Base-by-base conservation (phyloP, 2,113 vertebrate species). In the Monopterus albus region DNA sequence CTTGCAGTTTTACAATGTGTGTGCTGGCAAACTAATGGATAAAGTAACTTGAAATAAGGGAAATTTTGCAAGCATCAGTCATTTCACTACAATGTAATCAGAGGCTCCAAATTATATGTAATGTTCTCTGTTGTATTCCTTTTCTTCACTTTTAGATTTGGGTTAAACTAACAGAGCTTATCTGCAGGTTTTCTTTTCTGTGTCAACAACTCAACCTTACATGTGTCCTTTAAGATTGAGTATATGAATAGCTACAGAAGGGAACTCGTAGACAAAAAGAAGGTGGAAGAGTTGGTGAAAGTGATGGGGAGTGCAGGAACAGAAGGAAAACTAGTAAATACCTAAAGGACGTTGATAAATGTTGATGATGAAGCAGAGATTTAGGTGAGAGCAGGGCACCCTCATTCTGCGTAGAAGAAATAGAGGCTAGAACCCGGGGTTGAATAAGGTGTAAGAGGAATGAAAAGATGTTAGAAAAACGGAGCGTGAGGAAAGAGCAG, bases 381-480 rank as follows among this genome's bases (percentile, higher is more conserved):
- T 15, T 14, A 38, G 46, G 20, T 23, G 14, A n/a, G n/a, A n/a
- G n/a, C n/a, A n/a, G n/a, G n/a, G n/a, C n/a, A n/a, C n/a, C n/a
- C n/a, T n/a, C n/a, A n/a, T n/a, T n/a, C n/a, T n/a, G n/a, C n/a
- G n/a, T n/a, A n/a, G n/a, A n/a, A n/a, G 2, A 57, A 50, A 65
- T 25, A 36, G 3, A 20, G 11, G n/a, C n/a, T n/a, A n/a, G 35
- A 21, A 43, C 3, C 1, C 10, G 0, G 13, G 45, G 10, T 25
- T 40, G 4, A 35, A 43, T 23, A 47, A 62, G 9, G 33, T 47
- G 63, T 46, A 15, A 62, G 43, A 31, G 13, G n/a, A 33, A 31
- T 13, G 61, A 78, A 59, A 56, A 56, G 26, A 45, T 71, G 31
- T 75, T 55, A 69, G 6, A 45, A 65, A 69, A 70, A 75, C 36